Conservation (phyloP, 1,140 invertebrate species). For the Cryptotermes secundus region DNA sequence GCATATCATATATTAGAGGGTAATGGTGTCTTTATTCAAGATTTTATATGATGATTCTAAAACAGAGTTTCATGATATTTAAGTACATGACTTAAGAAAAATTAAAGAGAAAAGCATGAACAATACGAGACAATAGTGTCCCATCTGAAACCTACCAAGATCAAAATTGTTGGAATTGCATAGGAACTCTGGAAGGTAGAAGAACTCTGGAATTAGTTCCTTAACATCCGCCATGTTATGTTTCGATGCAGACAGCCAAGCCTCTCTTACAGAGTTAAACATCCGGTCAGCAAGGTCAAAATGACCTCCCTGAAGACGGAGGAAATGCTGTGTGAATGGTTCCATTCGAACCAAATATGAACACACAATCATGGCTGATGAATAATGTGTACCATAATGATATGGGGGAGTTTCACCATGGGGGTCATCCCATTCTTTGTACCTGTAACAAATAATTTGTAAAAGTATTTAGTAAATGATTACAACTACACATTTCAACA, state of each 20-base stretch:
- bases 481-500: no score
- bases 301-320: constrained; percentile 94
- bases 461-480: no score
- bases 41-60: no score
- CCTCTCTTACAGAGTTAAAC: constrained; percentile 98
- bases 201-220: constrained; percentile 98
- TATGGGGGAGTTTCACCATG: constrained; percentile 97
- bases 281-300: constrained; percentile 99
- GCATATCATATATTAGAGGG: no score
- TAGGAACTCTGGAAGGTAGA: constrained; percentile 96
- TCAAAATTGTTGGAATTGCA: constrained; percentile 95
- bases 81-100: no score
- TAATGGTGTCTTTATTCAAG: no score
- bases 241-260: constrained; percentile 93
- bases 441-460: no score
- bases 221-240: constrained; percentile 99
- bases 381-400: constrained; percentile 99
- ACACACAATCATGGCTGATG: constrained; percentile 99
- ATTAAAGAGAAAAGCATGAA: no score
- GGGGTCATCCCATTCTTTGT: constrained; percentile 96
- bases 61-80: no score
- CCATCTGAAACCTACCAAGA: constrained; percentile 63
- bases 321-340: constrained; percentile 98
- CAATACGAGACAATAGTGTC: no score
- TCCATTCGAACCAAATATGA: constrained; percentile 98